Percentiles rank a stretch among this genome's conserved stretches.
phyloP scores from a whole-genome alignment of 2,888 invertebrate genomes.

The Trachelus iudaicus region DNA sequence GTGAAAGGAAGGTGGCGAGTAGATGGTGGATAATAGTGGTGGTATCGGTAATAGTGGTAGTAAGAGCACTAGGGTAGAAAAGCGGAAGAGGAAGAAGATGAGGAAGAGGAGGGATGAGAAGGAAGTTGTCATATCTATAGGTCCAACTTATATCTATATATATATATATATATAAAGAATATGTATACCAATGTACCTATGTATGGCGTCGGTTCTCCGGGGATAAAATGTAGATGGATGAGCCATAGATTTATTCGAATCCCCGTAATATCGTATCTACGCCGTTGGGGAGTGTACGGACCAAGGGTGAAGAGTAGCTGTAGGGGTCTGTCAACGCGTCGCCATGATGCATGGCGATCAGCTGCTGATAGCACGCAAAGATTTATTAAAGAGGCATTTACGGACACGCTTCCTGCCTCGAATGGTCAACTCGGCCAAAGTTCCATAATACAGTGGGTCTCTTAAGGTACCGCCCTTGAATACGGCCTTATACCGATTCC shows the following conservation, averaged over 20 bases:
- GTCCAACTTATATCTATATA: neutral
- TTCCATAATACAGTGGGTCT: neutral
- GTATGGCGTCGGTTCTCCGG: slow-evolving; percentile 39
- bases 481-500: neutral
- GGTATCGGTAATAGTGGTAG: neutral
- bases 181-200: slow-evolving; percentile 16
- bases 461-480: neutral
- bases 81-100: slow-evolving; percentile 24
- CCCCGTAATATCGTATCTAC: slow-evolving; percentile 61
- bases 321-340: slow-evolving; percentile 57
- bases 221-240: slow-evolving; percentile 65
- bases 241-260: slow-evolving; percentile 63
- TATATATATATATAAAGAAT: neutral
- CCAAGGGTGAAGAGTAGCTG: slow-evolving; percentile 33
- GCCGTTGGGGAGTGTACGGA: slow-evolving; percentile 27
- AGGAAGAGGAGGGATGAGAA: slow-evolving; percentile 24
- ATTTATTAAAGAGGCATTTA: slow-evolving; percentile 56
- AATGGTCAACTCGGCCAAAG: slow-evolving; percentile 20
- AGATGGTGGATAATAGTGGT: neutral
- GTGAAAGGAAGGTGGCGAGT: slow-evolving; percentile 23
- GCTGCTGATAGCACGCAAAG: slow-evolving; percentile 56
- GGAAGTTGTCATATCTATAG: neutral
- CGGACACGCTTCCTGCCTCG: slow-evolving; percentile 24
- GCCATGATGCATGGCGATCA: slow-evolving; percentile 60
- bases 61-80: slow-evolving; percentile 9